Evolutionary conservation across 2,797 vertebrate genomes (phyloP).

Genomic region (Valencia hispanica): DNA sequence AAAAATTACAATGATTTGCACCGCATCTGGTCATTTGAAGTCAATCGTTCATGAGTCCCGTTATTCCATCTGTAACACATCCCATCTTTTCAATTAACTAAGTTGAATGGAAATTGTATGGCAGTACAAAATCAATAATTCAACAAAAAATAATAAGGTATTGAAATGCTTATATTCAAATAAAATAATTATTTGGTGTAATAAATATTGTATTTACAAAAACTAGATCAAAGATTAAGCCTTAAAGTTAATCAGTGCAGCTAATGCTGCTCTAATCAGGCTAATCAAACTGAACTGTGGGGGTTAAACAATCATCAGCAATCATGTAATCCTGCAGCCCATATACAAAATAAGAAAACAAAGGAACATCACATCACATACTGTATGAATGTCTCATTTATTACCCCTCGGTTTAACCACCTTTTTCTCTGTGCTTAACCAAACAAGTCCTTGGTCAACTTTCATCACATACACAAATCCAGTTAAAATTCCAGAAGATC

Average conservation of each 20-base stretch:
- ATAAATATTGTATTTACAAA: background rate
- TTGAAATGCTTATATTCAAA: background rate
- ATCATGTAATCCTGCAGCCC: background rate
- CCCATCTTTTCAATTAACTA: background rate
- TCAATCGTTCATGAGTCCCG: background rate
- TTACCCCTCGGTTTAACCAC: slow-evolving; percentile 65
- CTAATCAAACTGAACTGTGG: background rate
- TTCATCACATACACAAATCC: slow-evolving; percentile 62
- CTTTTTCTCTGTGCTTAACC: slow-evolving; percentile 56
- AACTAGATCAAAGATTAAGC: background rate
- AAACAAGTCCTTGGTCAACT: slow-evolving; percentile 54
- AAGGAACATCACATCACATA: slow-evolving; percentile 51
- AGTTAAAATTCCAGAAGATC: slow-evolving; percentile 57
- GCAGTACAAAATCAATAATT: background rate
- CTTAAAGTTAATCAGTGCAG: no score
- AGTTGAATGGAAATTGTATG: background rate
- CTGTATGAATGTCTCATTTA: slow-evolving; percentile 77
- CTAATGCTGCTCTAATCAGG: background rate
- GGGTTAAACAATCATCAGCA: no score
- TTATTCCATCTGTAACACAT: background rate
- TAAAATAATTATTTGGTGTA: background rate
- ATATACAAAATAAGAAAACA: slow-evolving; percentile 35
- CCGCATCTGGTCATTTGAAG: background rate
- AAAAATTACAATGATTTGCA: no score
- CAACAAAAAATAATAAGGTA: background rate